Evolutionary conservation across 2,113 vertebrate species (phyloP).

Genomic region (Bagarius yarrelli): DNA sequence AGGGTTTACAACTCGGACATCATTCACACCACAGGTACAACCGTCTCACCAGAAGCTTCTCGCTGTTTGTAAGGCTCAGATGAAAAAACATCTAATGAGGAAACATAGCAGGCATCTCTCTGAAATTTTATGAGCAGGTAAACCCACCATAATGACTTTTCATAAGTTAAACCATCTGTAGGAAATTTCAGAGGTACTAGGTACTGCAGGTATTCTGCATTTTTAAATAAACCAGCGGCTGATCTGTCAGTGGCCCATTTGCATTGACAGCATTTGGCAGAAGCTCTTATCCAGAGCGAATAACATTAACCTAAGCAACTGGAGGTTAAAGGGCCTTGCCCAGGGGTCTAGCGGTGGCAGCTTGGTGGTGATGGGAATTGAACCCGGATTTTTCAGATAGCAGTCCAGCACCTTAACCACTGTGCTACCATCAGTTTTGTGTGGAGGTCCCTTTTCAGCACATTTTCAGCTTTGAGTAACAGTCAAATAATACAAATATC

Average conservation of each 20-base stretch:
- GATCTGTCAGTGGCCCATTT: background rate
- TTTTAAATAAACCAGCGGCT: background rate
- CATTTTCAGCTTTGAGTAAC: background rate
- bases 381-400: too few relatives aligned
- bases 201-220: background rate
- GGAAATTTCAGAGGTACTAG: background rate
- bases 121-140: background rate
- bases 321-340: too few relatives aligned
- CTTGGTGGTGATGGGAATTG: too few relatives aligned
- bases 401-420: too few relatives aligned
- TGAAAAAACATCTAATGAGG: background rate
- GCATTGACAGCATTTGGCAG: too few relatives aligned
- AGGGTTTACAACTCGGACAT: conserved; percentile 9
- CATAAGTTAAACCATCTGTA: conserved; percentile 5
- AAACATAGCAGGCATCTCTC: background rate
- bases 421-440: too few relatives aligned
- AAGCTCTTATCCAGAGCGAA: too few relatives aligned
- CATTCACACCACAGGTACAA: background rate
- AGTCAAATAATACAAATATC: conserved; percentile 6
- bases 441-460: background rate
- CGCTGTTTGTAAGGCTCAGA: background rate
- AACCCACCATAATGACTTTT: background rate
- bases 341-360: too few relatives aligned
- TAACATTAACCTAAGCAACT: too few relatives aligned
- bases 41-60: conserved; percentile 1